Evolutionary conservation across 2,113 vertebrate species (phyloP).

Genomic region (Larimichthys polyactis): DNA sequence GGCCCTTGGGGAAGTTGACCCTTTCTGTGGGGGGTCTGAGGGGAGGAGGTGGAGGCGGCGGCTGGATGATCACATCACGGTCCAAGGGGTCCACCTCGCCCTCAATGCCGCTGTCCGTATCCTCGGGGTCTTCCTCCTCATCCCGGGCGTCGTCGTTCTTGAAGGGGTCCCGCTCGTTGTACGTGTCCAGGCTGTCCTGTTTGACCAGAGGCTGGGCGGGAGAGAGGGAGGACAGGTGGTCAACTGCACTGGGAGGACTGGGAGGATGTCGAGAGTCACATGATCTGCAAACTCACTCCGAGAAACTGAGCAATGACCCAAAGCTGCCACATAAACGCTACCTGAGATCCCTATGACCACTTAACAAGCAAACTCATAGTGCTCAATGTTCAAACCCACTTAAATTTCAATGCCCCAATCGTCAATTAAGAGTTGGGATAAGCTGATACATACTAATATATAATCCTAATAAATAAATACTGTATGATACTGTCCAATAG

Average conservation of each 20-base stretch:
- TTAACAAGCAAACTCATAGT: conserved; percentile 9
- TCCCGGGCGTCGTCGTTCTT: conserved; percentile 92
- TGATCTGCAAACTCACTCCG: background rate
- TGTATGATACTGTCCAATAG: background rate
- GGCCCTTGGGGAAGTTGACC: conserved; percentile 93
- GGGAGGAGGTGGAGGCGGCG: conserved; percentile 73
- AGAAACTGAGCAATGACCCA: background rate
- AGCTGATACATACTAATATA: background rate
- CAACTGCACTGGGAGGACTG: background rate
- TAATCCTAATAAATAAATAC: background rate
- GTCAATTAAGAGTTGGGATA: background rate
- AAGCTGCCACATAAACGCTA: background rate
- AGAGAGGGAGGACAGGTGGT: conserved; percentile 11
- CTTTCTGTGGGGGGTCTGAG: conserved; percentile 85
- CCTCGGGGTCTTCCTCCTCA: conserved; percentile 91
- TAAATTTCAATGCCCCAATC: background rate
- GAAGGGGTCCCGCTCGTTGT: conserved; percentile 97
- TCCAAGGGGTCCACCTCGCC: conserved; percentile 93
- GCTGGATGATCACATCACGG: conserved; percentile 87
- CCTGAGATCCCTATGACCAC: background rate
- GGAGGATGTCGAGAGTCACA: background rate
- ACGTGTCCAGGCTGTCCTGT: conserved; percentile 97
- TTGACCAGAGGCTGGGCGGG: conserved; percentile 90
- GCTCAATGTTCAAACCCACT: background rate
- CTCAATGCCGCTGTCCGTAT: conserved; percentile 88